Percentiles rank a stretch among this genome's conserved stretches.
Evolutionary conservation across 2,113 vertebrate species (phyloP).

Genomic region (Motacilla alba): DNA sequence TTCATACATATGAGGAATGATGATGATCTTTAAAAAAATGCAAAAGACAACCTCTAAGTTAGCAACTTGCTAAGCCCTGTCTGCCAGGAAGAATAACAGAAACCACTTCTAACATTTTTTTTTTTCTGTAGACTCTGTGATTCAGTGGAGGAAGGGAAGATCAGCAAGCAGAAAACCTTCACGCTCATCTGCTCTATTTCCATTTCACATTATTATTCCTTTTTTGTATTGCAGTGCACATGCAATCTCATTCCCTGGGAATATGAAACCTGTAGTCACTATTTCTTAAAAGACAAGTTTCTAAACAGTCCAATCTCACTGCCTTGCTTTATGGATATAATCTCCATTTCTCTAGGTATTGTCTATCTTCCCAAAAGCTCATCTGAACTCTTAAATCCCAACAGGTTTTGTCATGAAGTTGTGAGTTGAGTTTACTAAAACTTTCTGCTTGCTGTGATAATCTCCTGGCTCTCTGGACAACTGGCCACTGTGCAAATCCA

Average conservation of each 20-base stretch:
- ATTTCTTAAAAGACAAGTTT: not conserved
- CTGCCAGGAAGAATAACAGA: not conserved
- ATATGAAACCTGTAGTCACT: not conserved
- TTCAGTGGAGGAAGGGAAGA: not conserved
- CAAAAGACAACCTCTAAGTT: not conserved
- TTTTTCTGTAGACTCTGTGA: not conserved
- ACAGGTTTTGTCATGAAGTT: not conserved
- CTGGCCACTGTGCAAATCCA: not conserved
- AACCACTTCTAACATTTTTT: not conserved
- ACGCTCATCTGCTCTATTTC: not conserved
- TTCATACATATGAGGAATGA: not conserved
- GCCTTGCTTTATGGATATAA: not conserved
- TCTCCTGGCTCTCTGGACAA: not conserved
- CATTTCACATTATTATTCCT: conserved; percentile 24
- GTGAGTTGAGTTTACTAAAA: not conserved
- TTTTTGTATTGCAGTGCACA: not conserved
- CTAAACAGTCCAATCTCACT: not conserved
- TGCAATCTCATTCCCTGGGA: not conserved
- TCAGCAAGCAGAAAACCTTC: not conserved
- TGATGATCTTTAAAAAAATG: not conserved
- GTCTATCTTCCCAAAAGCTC: not conserved
- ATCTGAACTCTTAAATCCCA: not conserved
- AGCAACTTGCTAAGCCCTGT: not conserved
- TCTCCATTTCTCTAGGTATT: not conserved
- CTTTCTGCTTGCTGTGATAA: not conserved